phyloP scores from a whole-genome alignment of 2,113 vertebrate species.

The Danionella cerebrum region DNA sequence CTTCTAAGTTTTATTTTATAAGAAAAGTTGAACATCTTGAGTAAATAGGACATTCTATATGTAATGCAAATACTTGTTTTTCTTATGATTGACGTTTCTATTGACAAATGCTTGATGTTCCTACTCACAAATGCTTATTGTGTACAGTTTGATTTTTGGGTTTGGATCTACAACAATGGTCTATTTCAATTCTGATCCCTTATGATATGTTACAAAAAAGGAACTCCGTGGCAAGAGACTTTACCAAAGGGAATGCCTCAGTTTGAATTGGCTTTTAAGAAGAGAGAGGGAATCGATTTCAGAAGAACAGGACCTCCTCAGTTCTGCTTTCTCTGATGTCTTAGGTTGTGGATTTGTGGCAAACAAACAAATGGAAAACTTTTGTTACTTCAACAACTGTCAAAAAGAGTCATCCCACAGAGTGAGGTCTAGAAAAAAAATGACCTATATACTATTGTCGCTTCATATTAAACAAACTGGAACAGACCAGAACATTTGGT shows the following conservation, averaged over 20 bases:
- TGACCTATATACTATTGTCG: background rate
- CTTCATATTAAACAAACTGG: background rate
- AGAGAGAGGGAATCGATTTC: conserved; percentile 17
- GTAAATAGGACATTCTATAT: background rate
- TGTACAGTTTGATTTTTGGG: background rate
- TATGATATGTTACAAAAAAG: conserved; percentile 23
- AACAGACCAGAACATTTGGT: background rate
- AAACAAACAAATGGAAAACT: conserved; percentile 10
- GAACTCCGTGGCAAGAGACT: conserved; percentile 11
- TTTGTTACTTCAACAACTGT: background rate
- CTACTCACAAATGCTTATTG: background rate
- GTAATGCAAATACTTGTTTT: background rate
- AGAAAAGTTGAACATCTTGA: no score
- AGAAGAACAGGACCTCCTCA: background rate
- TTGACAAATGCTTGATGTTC: background rate
- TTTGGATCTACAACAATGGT: background rate
- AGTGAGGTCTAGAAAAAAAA: background rate
- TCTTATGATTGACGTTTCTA: conserved; percentile 13
- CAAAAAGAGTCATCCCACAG: background rate
- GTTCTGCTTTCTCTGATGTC: conserved; percentile 7
- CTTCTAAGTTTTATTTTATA: no score
- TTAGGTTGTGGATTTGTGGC: conserved; percentile 6
- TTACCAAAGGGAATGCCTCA: conserved; percentile 15
- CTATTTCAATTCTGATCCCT: conserved; percentile 17
- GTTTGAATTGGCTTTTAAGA: conserved; percentile 27